Percentiles rank a stretch among this genome's conserved stretches.
Conservation (phyloP, 2,797 vertebrate species). For the Phoxinus dragarum region DNA sequence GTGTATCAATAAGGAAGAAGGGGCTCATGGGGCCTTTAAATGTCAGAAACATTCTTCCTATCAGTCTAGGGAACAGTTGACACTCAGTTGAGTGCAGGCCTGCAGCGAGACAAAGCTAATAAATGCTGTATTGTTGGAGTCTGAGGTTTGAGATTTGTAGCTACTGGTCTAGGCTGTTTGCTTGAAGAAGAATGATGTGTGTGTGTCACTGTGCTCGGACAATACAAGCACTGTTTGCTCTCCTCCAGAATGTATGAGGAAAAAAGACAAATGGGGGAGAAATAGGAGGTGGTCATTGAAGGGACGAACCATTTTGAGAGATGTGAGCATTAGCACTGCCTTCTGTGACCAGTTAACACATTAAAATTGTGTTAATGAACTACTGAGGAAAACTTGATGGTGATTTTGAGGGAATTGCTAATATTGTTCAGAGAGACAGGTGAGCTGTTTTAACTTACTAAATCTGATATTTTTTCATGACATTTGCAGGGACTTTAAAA, state of each 20-base stretch:
- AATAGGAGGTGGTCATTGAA: constrained; percentile 68
- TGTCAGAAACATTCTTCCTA: constrained; percentile 77
- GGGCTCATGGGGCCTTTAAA: constrained; percentile 62
- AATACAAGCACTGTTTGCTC: constrained; percentile 92
- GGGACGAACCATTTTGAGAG: constrained; percentile 70
- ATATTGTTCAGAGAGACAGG: constrained; percentile 68
- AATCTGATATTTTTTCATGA: constrained; percentile 7
- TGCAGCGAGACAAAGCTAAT: constrained; percentile 67
- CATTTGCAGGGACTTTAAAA: neutral
- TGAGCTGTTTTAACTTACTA: constrained; percentile 63
- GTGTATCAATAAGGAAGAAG: neutral
- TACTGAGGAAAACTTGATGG: neutral
- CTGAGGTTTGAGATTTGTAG: constrained; percentile 70
- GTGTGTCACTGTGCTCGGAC: constrained; percentile 81
- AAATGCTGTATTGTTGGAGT: constrained; percentile 77
- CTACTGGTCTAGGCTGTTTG: constrained; percentile 79
- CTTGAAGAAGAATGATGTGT: constrained; percentile 85
- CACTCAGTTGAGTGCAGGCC: constrained; percentile 72
- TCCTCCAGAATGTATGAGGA: constrained; percentile 73
- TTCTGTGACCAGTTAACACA: constrained; percentile 64
- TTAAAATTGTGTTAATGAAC: constrained; percentile 19
- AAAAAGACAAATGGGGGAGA: constrained; percentile 63
- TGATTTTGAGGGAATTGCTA: constrained; percentile 21
- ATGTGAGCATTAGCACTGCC: constrained; percentile 54
- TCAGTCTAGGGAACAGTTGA: constrained; percentile 72